phyloP scores from a whole-genome alignment of 2,888 invertebrate genomes.

The Orthosia gothica region DNA sequence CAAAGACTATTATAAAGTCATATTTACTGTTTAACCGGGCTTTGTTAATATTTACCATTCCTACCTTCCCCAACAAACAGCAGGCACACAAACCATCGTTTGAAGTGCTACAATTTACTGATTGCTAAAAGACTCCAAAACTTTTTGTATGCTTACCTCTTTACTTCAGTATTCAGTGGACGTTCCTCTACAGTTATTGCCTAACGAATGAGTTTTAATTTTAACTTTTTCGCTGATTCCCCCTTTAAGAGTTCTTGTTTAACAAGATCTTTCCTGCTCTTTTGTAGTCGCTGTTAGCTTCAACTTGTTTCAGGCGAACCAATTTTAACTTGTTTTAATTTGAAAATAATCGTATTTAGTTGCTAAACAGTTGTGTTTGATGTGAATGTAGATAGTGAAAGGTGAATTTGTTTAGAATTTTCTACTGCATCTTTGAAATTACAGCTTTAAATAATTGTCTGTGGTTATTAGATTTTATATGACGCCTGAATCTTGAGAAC shows the following conservation, averaged over 20 bases:
- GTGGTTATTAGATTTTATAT: no score
- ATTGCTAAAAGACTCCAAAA: conserved; percentile 36
- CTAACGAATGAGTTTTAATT: conserved; percentile 83
- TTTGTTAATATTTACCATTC: not conserved
- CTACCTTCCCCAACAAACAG: not conserved
- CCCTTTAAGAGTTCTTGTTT: conserved; percentile 82
- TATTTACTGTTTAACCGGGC: not conserved
- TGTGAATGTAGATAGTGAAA: conserved; percentile 11
- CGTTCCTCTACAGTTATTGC: conserved; percentile 53
- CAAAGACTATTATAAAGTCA: not conserved
- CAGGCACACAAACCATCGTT: conserved; percentile 32
- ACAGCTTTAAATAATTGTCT: no score
- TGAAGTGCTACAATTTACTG: conserved; percentile 34
- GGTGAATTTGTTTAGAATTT: not conserved
- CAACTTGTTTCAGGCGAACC: conserved; percentile 73
- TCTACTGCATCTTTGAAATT: not conserved
- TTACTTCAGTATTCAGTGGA: conserved; percentile 47
- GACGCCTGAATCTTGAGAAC: no score
- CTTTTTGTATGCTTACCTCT: conserved; percentile 8
- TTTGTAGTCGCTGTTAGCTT: conserved; percentile 79
- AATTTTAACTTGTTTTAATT: conserved; percentile 83
- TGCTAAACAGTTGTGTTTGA: conserved; percentile 62
- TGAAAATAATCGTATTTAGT: conserved; percentile 75
- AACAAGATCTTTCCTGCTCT: conserved; percentile 83
- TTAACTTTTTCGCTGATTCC: conserved; percentile 83